These are phyloP conservation scores for Caiman crocodilus DNA, from an alignment of 2,797 vertebrate species.

Conservation along the genomic window DNA sequence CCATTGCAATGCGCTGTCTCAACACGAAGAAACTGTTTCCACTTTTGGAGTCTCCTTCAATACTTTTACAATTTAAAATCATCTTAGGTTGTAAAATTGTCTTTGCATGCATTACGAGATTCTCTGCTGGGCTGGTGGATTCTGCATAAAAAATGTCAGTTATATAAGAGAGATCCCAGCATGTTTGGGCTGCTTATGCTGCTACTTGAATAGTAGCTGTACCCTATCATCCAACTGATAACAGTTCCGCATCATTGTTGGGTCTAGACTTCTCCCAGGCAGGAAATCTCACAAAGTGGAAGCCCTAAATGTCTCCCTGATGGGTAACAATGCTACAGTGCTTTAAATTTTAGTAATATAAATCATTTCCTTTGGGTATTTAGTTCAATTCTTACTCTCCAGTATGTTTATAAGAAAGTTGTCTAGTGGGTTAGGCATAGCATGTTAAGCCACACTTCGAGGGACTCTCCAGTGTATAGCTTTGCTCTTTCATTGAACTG, in stretches of 20 bases:
- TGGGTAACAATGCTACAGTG: background rate
- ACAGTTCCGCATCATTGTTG: rapidly evolving
- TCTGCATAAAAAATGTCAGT: background rate
- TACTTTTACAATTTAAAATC: background rate
- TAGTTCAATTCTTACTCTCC: background rate
- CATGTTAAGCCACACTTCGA: background rate
- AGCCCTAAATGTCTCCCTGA: background rate
- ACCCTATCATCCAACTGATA: rapidly evolving
- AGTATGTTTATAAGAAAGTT: background rate
- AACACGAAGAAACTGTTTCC: background rate
- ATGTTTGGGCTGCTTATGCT: background rate
- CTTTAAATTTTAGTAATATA: rapidly evolving
- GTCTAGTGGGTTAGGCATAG: background rate
- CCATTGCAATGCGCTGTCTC: background rate
- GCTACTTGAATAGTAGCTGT: rapidly evolving
- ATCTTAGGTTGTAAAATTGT: background rate
- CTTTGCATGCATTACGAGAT: background rate
- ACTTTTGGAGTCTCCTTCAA: background rate
- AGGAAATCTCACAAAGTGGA: background rate
- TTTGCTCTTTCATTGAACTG: background rate
- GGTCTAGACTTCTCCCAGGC: background rate
- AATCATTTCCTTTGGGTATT: background rate
- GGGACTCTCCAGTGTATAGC: background rate
- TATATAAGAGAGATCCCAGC: background rate
- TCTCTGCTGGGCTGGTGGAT: background rate